phyloP scores from a whole-genome alignment of 1,140 invertebrate genomes.

The Thrips palmi region DNA sequence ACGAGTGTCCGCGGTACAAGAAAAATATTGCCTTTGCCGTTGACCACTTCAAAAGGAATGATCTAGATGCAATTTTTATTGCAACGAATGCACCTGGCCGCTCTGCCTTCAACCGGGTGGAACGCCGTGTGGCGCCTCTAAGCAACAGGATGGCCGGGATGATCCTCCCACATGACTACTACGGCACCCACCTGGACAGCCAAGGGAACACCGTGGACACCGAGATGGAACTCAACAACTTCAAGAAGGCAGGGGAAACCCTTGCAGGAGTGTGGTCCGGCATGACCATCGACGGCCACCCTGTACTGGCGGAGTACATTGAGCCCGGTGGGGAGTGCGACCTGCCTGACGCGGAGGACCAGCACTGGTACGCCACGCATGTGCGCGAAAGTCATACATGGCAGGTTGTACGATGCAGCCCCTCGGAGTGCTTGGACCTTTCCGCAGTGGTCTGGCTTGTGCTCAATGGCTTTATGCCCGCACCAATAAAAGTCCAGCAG shows the following conservation, averaged over 20 bases:
- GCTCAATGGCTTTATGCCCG: no score
- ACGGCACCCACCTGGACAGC: no score
- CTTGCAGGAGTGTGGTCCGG: slow-evolving; percentile 20
- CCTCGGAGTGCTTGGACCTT: no score
- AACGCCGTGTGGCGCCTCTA: neutral
- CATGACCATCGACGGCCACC: slow-evolving; percentile 19
- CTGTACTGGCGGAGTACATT: slow-evolving; percentile 19
- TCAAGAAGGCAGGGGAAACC: slow-evolving; percentile 17
- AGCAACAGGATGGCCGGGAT: slow-evolving; percentile 23
- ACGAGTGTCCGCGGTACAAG: slow-evolving; percentile 21
- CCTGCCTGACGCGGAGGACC: no score
- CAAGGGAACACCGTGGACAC: slow-evolving; percentile 19
- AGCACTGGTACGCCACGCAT: neutral
- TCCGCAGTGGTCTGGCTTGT: no score
- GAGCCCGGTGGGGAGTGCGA: neutral
- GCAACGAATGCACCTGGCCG: slow-evolving; percentile 24
- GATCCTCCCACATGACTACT: slow-evolving; percentile 12
- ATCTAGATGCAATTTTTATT: slow-evolving; percentile 25
- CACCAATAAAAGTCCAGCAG: no score
- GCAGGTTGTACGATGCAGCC: no score
- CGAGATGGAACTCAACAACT: slow-evolving; percentile 21
- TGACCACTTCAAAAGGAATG: slow-evolving; percentile 14
- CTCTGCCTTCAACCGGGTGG: slow-evolving; percentile 17
- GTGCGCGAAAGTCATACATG: neutral
- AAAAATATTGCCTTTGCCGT: slow-evolving; percentile 21